Evolutionary conservation across 2,797 vertebrate genomes (phyloP).

Genomic region (Arnoldichthys spilopterus): DNA sequence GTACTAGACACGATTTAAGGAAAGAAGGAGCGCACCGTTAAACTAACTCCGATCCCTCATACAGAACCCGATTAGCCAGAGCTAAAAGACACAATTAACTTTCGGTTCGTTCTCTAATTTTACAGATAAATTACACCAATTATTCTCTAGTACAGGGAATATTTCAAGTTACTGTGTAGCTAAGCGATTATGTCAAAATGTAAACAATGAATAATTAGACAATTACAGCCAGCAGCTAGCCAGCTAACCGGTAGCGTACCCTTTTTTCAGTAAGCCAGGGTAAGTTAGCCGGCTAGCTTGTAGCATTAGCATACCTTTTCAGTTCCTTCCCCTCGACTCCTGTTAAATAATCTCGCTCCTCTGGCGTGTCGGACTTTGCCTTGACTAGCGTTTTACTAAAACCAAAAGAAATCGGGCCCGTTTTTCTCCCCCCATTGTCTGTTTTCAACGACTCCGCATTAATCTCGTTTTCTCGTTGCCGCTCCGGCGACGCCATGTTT

Average conservation of each 20-base stretch:
- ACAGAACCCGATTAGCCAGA: neutral
- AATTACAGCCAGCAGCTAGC: neutral
- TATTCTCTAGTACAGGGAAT: neutral
- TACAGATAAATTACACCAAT: neutral
- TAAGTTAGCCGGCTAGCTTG: slow-evolving; percentile 49
- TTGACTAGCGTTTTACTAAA: slow-evolving; percentile 79
- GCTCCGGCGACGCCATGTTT: slow-evolving; percentile 75
- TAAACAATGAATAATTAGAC: too few relatives aligned
- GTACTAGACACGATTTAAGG: slow-evolving; percentile 60
- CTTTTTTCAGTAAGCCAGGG: neutral
- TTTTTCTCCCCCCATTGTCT: slow-evolving; percentile 67
- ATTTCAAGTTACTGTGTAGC: too few relatives aligned
- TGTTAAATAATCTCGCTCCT: slow-evolving; percentile 75
- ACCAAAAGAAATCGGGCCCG: slow-evolving; percentile 74
- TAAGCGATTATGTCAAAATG: too few relatives aligned
- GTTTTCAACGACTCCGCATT: slow-evolving; percentile 1
- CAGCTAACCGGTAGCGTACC: neutral
- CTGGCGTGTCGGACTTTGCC: slow-evolving; percentile 63
- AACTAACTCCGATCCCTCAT: neutral
- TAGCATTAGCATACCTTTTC: slow-evolving; percentile 70
- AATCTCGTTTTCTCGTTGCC: slow-evolving; percentile 34
- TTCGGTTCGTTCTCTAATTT: too few relatives aligned
- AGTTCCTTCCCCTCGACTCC: slow-evolving; percentile 75
- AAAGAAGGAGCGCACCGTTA: neutral
- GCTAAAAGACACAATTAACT: too few relatives aligned